Conservation (phyloP, 2,797 vertebrate species). For the Hoplostethus atlanticus region DNA sequence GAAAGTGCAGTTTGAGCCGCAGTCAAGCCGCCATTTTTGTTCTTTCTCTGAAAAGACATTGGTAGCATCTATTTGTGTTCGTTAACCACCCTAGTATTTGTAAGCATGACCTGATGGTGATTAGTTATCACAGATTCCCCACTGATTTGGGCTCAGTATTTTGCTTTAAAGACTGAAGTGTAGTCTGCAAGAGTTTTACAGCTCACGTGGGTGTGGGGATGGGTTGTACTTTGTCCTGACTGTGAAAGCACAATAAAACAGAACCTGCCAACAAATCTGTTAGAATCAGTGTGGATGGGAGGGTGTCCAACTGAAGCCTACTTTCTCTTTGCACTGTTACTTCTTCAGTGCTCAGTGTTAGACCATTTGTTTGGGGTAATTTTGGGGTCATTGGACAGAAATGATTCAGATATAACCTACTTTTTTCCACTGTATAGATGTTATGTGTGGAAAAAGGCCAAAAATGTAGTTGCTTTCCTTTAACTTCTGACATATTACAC, state of each 20-base stretch:
- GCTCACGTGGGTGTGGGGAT: constrained; percentile 69
- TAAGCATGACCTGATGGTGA: constrained; percentile 36
- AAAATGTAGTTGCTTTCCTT: neutral
- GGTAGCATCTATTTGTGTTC: constrained; percentile 39
- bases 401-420: neutral
- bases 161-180: constrained; percentile 45
- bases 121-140: constrained; percentile 31
- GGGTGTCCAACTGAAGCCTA: constrained; percentile 36
- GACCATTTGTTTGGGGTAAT: neutral
- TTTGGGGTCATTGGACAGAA: neutral
- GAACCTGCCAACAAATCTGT: constrained; percentile 65
- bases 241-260: constrained; percentile 75
- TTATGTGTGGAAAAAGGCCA: neutral
- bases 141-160: constrained; percentile 21
- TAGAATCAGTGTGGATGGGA: constrained; percentile 44
- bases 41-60: constrained; percentile 35
- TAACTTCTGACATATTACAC: neutral
- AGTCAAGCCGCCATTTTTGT: constrained; percentile 59
- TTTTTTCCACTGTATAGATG: constrained; percentile 8
- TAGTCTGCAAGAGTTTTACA: constrained; percentile 32
- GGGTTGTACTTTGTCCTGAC: constrained; percentile 69
- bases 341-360: neutral
- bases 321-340: constrained; percentile 19
- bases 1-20: constrained; percentile 68
- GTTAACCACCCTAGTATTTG: constrained; percentile 32